Evolutionary conservation across 1,140 invertebrate species (phyloP), one percentile per base, ranked within the genome.

Genomic region (Drosophila nebulosa): DNA sequence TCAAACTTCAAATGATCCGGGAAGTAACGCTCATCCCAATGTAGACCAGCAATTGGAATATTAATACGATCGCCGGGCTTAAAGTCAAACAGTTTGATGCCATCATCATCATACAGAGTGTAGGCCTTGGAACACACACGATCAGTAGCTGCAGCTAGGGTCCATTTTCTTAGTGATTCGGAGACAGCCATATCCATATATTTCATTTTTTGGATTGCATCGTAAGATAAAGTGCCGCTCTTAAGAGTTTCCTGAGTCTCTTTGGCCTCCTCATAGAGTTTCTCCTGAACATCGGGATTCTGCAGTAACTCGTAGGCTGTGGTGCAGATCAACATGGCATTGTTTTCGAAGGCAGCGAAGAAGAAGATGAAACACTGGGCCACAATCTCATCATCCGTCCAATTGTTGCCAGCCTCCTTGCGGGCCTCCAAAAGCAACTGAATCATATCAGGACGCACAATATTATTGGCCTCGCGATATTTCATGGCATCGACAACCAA

Each of bases 161-260:
- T 92, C 92, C 93, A 94, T 22, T 92, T 91, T 22, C 94, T 90
- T 4, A 96, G 61, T 0, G 93, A 92, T 86, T 96, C 95, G 63
- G 92, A 92, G 0, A 94, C 71, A 3, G 94, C 93, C 92, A 93
- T 94, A 69, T 96, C 95, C 86, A 95, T 78, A 74, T 95, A 96
- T 16, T 92, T 93, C 92, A 96, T 92, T 24, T 92, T 91, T 27
- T 92, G 81, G 0, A 96, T 89, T 9, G 93, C 92, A 26, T 92
- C 91, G 58, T 93, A 94, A 4, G 70, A 91, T 0, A 93, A 72
- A 1, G 52, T n/a, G 27, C 91, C 91, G 0, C 92, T 93, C 21
- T 91, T 81, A 7, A 92, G 80, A 4, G 91, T 78, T 1, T 79
- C 74, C 0, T 91, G 50, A 0, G 90, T 67, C 21, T 89, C 78